Evolutionary conservation across 2,797 vertebrate species (phyloP).

Genomic region (Helostoma temminkii): DNA sequence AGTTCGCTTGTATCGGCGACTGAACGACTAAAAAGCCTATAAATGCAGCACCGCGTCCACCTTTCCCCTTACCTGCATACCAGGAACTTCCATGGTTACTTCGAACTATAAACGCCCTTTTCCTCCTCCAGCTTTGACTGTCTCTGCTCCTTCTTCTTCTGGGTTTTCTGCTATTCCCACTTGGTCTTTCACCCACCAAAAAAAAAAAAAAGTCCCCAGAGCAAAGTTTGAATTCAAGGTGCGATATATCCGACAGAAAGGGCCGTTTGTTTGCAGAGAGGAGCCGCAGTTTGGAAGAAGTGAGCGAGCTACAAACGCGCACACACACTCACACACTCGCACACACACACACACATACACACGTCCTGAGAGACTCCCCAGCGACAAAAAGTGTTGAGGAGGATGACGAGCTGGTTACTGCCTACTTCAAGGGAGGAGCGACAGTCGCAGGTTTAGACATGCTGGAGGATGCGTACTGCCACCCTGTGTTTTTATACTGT

Average conservation of each 20-base stretch:
- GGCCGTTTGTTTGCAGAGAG: not conserved
- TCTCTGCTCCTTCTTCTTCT: not conserved
- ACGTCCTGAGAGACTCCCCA: slow-evolving; percentile 16
- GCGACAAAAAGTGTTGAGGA: slow-evolving; percentile 44
- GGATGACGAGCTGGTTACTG: slow-evolving; percentile 49
- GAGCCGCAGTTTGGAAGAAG: not conserved
- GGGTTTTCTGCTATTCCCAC: slow-evolving; percentile 19
- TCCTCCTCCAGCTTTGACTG: slow-evolving; percentile 64
- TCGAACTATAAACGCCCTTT: slow-evolving; percentile 61
- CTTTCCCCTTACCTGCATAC: slow-evolving; percentile 79
- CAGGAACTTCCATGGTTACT: slow-evolving; percentile 81
- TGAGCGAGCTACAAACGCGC: slow-evolving; percentile 22
- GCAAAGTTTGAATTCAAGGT: not conserved
- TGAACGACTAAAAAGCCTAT: not conserved
- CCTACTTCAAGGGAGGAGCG: slow-evolving; percentile 63
- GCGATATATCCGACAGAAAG: slow-evolving; percentile 14
- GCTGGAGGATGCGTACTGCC: slow-evolving; percentile 25
- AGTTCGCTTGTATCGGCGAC: not conserved
- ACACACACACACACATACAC: slow-evolving; percentile 1
- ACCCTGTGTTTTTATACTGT: slow-evolving; percentile 9
- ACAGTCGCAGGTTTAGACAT: not conserved
- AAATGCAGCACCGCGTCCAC: slow-evolving; percentile 29
- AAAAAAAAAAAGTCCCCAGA: not conserved
- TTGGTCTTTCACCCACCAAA: not conserved
- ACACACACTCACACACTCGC: not conserved